These are phyloP conservation scores for Euplagia quadripunctaria DNA, from an alignment of 2,888 invertebrate species.

Conservation along the genomic window DNA sequence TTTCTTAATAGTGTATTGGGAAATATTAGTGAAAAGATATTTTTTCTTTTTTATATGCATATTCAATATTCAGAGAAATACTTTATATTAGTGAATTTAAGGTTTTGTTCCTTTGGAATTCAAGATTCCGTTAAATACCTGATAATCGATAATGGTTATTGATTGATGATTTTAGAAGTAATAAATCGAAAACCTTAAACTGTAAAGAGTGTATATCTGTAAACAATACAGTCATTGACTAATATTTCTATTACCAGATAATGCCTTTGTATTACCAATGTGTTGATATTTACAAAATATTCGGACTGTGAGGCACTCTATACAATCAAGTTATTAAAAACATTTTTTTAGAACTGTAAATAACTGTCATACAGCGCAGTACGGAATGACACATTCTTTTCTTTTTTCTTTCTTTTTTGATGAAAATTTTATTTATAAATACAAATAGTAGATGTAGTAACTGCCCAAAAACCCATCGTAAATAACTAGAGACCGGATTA, in stretches of 20 bases:
- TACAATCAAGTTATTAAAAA: background rate
- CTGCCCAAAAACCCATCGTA: too few species aligned
- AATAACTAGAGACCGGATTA: too few species aligned
- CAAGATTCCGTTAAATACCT: too few species aligned
- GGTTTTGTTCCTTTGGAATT: background rate
- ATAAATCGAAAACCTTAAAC: too few species aligned
- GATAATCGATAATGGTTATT: background rate
- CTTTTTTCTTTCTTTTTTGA: too few species aligned
- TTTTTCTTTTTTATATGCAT: too few species aligned
- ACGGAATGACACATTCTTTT: background rate
- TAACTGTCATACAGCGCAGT: background rate
- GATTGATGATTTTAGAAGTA: background rate
- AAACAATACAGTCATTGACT: background rate
- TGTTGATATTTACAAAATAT: background rate
- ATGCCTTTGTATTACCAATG: background rate
- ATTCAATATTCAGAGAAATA: background rate
- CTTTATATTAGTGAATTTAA: background rate
- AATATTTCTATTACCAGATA: background rate
- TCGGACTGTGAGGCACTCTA: background rate
- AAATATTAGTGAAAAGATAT: background rate
- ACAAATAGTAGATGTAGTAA: too few species aligned
- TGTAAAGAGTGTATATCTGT: background rate
- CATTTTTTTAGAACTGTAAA: background rate
- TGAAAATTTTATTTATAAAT: too few species aligned
- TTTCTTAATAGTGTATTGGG: background rate